Evolutionary conservation across 2,113 vertebrate genomes (phyloP), one percentile per base, ranked within the genome.

Genomic region (Chaetodon trifascialis): DNA sequence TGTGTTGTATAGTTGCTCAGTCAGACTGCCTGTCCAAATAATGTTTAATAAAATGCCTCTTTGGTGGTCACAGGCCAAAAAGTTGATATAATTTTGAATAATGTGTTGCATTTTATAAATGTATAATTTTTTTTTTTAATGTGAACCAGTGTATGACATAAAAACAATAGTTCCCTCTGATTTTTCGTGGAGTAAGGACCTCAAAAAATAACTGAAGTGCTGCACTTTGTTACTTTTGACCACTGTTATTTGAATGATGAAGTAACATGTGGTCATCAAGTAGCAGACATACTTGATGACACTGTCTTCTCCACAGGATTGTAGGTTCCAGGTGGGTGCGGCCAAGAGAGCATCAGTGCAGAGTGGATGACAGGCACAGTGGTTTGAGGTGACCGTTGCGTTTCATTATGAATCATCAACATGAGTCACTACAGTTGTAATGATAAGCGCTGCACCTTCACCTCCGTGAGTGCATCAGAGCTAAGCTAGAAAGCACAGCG

Each of bases 321-420:
- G 11, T 25, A 25, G 55, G 4, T 25, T 25, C n/a, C 55, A 11
- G 2, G 55, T 56, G 17, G 23, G 21, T 25, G 16, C 34, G 17
- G 4, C 36, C 62, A 42, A 42, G 11, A 67, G 14, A 56, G 46
- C 38, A 34, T 68, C 21, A 36, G 14, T 34, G 36, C 17, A 54
- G 49, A 55, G n/a, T n/a, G n/a, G n/a, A n/a, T 38, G 55, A 40
- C 60, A 68, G 54, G 25, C 17, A 4, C 71, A 75, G 51, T 84
- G 56, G 46, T 77, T 77, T 51, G 36, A 80, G 68, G 36, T 80
- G 60, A 30, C 58, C 55, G 47, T 65, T 65, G 60, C 80, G 66
- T 44, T 82, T 85, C 55, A 66, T 74, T 51, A 59, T 58, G 69
- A 86, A 74, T 86, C 74, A 80, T 65, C 65, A 54, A 59, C 59